Evolutionary conservation across 2,113 vertebrate genomes (phyloP), one percentile per base, ranked within the genome.

Genomic region (Anguilla rostrata): DNA sequence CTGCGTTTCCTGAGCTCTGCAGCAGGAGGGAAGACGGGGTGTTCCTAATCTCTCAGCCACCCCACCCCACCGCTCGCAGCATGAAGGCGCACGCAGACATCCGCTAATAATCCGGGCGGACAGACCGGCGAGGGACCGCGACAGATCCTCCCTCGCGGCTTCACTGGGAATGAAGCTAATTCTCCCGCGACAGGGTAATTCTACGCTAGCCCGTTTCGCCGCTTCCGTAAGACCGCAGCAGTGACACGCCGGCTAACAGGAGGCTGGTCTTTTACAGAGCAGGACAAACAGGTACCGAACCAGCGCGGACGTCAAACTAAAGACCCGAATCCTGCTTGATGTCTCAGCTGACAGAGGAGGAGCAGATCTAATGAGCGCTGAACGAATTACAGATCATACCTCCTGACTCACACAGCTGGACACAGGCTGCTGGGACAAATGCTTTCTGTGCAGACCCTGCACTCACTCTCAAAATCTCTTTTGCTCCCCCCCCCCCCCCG

Each of bases 341-440:
- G 26, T 9, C n/a, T 11, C 12, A 82, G 41, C 40, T 41, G 53
- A 49, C 81, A 82, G 40, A 26, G 46, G 26, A 29, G 41, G 14
- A 82, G 81, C 41, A 29, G 7, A 82, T 53, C 41, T 20, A 7
- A 63, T 26, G 79, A 81, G 41, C 9, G 22, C 81, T 46, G n/a
- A 82, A 82, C 26, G 43, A 82, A 82, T n/a, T 82, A 82, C 39
- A 82, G 40, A 26, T 82, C 7, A 82, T 82, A 49, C 2, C 40
- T 43, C 18, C 43, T n/a, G 63, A 71, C 63, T 71, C 63, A 71
- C 22, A n/a, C 2, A 20, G 63, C 63, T 60, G 11, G 15, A 60
- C 16, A 18, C 63, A 71, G 22, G 63, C 63, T n/a, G 20, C 63
- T 71, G 26, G 5, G 22, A 71, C 63, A 71, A 71, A 71, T 71